A percentile compares a stretch with the other conserved stretches of the same genome.
These are phyloP conservation scores for Chaetodon trifascialis DNA, from an alignment of 2,113 vertebrate species.

Conservation along the genomic window DNA sequence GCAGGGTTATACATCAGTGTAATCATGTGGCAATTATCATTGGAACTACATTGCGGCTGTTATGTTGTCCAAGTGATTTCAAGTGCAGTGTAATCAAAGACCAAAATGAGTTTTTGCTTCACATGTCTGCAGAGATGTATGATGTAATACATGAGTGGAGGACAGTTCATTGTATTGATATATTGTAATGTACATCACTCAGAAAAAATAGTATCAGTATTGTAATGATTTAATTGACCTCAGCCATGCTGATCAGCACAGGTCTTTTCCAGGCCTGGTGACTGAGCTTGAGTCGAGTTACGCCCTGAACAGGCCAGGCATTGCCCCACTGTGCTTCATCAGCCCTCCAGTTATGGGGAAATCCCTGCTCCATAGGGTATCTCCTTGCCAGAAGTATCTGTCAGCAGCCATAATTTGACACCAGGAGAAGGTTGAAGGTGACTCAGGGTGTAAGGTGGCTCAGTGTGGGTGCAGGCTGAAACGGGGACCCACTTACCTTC, in stretches of 20 bases:
- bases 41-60: neutral
- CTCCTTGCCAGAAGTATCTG: constrained; percentile 73
- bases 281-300: constrained; percentile 48
- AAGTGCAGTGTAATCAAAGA: neutral
- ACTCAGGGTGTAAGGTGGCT: constrained; percentile 65
- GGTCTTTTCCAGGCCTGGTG: constrained; percentile 40
- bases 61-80: neutral
- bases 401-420: constrained; percentile 76
- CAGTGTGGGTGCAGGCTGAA: constrained; percentile 30
- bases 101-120: neutral
- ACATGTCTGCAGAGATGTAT: neutral
- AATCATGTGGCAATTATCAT: neutral
- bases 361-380: constrained; percentile 71
- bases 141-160: neutral
- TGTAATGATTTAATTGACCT: constrained; percentile 12
- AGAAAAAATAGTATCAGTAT: neutral
- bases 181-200: neutral
- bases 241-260: constrained; percentile 27
- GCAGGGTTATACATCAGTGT: neutral
- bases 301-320: constrained; percentile 24
- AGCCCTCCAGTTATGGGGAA: constrained; percentile 73
- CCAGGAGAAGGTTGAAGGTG: constrained; percentile 77
- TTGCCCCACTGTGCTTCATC: constrained; percentile 45
- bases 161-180: neutral
- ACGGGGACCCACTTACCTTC: neutral